A percentile compares a stretch with the other conserved stretches of the same genome.
Conservation (phyloP, 2,888 invertebrate species). For the Patella ulyssiponensis region DNA sequence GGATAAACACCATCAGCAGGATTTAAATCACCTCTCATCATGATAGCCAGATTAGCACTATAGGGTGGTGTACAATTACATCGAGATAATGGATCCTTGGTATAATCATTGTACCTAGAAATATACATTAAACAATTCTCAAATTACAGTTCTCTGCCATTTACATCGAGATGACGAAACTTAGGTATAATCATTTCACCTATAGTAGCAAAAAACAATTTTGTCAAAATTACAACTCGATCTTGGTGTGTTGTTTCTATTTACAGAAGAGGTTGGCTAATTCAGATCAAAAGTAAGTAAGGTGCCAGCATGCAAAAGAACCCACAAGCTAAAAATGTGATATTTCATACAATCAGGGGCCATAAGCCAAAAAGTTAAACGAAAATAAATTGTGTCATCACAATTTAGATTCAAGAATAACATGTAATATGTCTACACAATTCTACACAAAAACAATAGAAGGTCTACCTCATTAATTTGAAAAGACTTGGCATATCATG, state of each 20-base stretch:
- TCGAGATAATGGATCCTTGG: slow-evolving; percentile 78
- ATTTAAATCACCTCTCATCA: slow-evolving; percentile 81
- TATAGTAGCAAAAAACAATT: too few species aligned
- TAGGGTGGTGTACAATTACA: slow-evolving; percentile 81
- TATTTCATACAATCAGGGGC: too few species aligned
- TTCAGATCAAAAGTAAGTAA: too few species aligned
- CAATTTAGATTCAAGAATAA: too few species aligned
- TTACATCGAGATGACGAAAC: not conserved
- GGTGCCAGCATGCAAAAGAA: too few species aligned
- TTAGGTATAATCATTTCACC: slow-evolving; percentile 9
- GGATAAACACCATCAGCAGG: slow-evolving; percentile 80
- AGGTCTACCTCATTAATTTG: slow-evolving; percentile 73
- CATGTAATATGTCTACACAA: too few species aligned
- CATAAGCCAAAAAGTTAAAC: too few species aligned
- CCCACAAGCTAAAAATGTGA: too few species aligned
- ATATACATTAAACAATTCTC: not conserved
- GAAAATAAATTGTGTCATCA: too few species aligned
- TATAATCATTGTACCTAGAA: slow-evolving; percentile 79
- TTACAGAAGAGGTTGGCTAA: too few species aligned
- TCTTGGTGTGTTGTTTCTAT: too few species aligned
- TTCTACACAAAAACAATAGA: too few species aligned
- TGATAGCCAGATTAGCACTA: slow-evolving; percentile 81
- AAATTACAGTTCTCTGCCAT: not conserved
- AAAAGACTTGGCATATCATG: slow-evolving; percentile 77
- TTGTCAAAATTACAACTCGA: not conserved